Evolutionary conservation across 2,888 invertebrate species (phyloP).

Genomic region (Perdita meconis): DNA sequence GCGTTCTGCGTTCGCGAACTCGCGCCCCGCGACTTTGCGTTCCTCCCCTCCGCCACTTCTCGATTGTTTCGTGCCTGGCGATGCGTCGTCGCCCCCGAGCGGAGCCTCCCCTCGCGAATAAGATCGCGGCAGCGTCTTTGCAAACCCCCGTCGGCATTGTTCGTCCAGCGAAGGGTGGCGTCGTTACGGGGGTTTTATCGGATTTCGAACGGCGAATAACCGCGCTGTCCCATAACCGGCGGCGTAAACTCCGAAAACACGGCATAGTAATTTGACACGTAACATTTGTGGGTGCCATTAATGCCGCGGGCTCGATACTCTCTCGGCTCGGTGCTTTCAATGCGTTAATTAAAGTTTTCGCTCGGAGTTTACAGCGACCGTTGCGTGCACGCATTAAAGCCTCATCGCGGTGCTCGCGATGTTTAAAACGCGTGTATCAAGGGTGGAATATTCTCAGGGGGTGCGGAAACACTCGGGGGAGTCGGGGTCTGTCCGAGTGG

Average conservation of each 20-base stretch:
- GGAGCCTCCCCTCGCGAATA: slow-evolving; percentile 10
- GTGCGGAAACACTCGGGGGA: background rate
- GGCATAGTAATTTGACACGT: slow-evolving; percentile 50
- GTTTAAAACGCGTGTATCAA: background rate
- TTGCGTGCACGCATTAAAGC: slow-evolving; percentile 11
- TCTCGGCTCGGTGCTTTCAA: slow-evolving; percentile 17
- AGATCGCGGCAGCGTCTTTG: slow-evolving; percentile 10
- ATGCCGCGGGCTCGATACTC: slow-evolving; percentile 33
- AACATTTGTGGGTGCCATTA: slow-evolving; percentile 54
- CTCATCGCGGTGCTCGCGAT: background rate
- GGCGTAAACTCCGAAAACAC: slow-evolving; percentile 51
- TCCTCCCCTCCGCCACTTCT: background rate
- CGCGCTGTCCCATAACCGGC: slow-evolving; percentile 44
- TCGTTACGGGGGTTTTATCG: slow-evolving; percentile 44
- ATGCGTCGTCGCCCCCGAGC: background rate
- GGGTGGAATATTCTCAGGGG: background rate
- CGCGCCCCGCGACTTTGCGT: slow-evolving; percentile 3
- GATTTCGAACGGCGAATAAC: slow-evolving; percentile 33
- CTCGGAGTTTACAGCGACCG: slow-evolving; percentile 17
- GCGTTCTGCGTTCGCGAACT: slow-evolving; percentile 11
- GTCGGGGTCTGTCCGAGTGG: background rate
- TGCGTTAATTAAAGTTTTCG: slow-evolving; percentile 57
- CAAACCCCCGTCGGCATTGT: background rate
- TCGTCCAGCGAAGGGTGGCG: slow-evolving; percentile 15
- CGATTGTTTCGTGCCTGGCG: slow-evolving; percentile 8